Evolutionary conservation across 2,113 vertebrate species (phyloP), one percentile per base, ranked within the genome.

Genomic region (Oncorhynchus keta): DNA sequence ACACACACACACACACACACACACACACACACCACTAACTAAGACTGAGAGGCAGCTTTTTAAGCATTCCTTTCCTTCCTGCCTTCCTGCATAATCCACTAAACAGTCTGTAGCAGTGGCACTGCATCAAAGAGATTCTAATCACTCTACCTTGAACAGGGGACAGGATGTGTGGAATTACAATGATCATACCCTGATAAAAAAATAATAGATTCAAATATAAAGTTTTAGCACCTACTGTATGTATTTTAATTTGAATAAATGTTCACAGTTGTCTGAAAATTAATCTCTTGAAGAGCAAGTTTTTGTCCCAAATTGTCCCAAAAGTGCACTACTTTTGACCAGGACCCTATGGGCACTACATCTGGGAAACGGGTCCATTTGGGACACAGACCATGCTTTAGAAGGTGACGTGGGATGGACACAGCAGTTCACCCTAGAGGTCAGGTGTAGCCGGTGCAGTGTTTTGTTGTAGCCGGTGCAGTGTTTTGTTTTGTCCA

Each of bases 371-470:
- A 55, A 55, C 16, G 3, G 51, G 51, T 1, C 16, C 14, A 18
- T 55, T 55, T 55, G 14, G 14, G 12, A 45, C 39, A 45, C 39
- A 45, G 39, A 3, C 51, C 14, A 18, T 55, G 51, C 16, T 55
- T 55, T 18, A 4, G 51, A 79, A 68, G 77, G 77, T 59, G 11
- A 35, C 20, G 45, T 7, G 66, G 61, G 82, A 45, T 11, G 39
- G 71, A 65, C 84, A 90, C 90, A 73, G 77, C 79, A 92, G 90
- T 88, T 70, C 90, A 79, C 90, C 87, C 93, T 92, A 79, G 88
- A 93, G 92, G 91, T 74, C 73, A 80, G 59, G 79, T 39, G n/a
- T 16, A 68, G 22, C 30, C 66, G 64, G 6, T 32, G 18, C 48
- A 72, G 39, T 39, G 48, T 65, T 39, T 22, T 45, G 3, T 24